Conservation (phyloP, 2,797 vertebrate genomes). For the Moxostoma hubbsi region DNA sequence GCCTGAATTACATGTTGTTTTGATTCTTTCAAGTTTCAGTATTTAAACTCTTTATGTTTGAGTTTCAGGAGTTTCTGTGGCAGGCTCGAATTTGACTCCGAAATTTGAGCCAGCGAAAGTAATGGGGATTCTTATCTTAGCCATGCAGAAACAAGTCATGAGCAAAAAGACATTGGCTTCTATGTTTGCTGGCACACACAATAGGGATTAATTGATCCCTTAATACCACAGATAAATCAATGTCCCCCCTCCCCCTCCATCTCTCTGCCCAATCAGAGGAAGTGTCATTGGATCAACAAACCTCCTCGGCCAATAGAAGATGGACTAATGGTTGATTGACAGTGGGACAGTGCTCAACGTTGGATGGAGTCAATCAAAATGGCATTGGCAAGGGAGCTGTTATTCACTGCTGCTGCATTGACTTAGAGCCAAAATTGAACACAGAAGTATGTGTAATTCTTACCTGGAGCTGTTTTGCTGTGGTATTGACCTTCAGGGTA, state of each 20-base stretch:
- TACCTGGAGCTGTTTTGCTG: neutral
- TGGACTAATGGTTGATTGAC: constrained; percentile 64
- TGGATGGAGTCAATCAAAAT: constrained; percentile 78
- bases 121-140: constrained; percentile 75
- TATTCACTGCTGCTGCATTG: constrained; percentile 58
- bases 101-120: neutral
- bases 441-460: neutral
- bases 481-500: neutral
- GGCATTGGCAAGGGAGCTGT: constrained; percentile 66
- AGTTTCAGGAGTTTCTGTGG: neutral
- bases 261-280: constrained; percentile 72
- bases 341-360: constrained; percentile 59
- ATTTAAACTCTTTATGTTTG: neutral
- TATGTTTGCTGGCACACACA: constrained; percentile 85
- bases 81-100: neutral
- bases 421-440: neutral
- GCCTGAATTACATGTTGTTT: neutral
- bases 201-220: constrained; percentile 86
- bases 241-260: constrained; percentile 66
- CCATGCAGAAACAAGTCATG: constrained; percentile 79
- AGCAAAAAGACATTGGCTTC: constrained; percentile 80
- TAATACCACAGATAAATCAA: constrained; percentile 88
- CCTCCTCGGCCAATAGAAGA: constrained; percentile 70
- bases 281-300: constrained; percentile 70
- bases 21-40: neutral